Base-by-base conservation (phyloP, 2,888 invertebrate genomes). In the Miltochrista miniata region DNA sequence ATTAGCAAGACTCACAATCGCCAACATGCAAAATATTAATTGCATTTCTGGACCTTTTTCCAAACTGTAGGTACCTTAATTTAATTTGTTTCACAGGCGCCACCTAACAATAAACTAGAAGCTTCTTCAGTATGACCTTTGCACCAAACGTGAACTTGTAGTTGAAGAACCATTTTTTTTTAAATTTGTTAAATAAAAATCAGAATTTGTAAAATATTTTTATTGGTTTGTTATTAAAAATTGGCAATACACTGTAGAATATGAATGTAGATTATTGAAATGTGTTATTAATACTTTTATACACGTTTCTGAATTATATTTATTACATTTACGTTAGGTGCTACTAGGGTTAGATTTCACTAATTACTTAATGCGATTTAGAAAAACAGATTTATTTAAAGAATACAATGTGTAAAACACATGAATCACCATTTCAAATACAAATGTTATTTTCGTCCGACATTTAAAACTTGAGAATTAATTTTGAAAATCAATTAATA, bases 181-280 rank as follows among this genome's bases (percentile, higher is more conserved):
- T 7, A 30, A 14, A 36, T 1, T 7, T 36, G 10, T 36, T 15
- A 30, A 45, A 57, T 51, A 13, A 57, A 64, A n/a, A 51, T 35
- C 0, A 33, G 8, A 10, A 44, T 51, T 52, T 57, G 51, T 58
- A 54, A 60, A 62, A 60, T 62, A 42, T 58, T 53, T 67, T 64
- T 64, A 70, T 59, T 68, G 45, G 15, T 64, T 66, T 58, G 45
- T 58, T 59, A 56, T 51, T 53, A 63, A 56, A 63, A 56, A 46
- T 48, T 65, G 56, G 43, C 51, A 63, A 58, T 63, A 69, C 53
- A 64, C 52, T 53, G 61, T 57, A 49, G 53, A 57, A 41, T 69
- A 66, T 54, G 52, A 55, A 54, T 70, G 58, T 48, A 59, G 52
- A 66, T 15, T 60, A 59, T 59, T 54, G 54, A 45, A 61, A 54